Evolutionary conservation across 2,888 invertebrate species (phyloP).

Genomic region (Esperia sulphurella): DNA sequence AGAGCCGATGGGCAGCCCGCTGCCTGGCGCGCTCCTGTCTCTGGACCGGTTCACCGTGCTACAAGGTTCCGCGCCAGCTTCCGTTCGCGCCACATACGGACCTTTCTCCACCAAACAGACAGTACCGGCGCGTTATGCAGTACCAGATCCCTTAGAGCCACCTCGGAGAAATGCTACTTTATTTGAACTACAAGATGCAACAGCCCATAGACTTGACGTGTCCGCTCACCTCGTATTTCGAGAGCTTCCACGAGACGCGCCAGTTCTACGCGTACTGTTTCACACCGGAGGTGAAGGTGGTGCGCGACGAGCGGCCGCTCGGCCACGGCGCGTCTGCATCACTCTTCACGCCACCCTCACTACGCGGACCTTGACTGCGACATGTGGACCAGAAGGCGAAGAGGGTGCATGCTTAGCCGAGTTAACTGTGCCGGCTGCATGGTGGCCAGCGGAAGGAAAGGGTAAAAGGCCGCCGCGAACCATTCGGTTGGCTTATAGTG

Average conservation of each 20-base stretch:
- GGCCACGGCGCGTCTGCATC: conserved; percentile 89
- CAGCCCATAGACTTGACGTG: conserved; percentile 90
- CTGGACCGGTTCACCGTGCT: conserved; percentile 94
- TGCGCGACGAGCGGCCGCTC: conserved; percentile 84
- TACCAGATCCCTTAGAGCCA: conserved; percentile 89
- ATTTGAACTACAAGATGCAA: conserved; percentile 79
- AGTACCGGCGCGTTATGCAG: conserved; percentile 92
- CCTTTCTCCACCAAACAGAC: conserved; percentile 97
- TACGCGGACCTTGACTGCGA: conserved; percentile 84
- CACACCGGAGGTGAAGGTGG: conserved; percentile 93
- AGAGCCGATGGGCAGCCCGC: conserved; percentile 65
- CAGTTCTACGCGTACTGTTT: conserved; percentile 94
- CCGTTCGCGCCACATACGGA: conserved; percentile 94
- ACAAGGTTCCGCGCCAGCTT: conserved; percentile 93
- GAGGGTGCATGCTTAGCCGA: conserved; percentile 96
- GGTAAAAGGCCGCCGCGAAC: conserved; percentile 84
- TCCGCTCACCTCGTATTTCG: conserved; percentile 95
- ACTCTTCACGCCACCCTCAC: conserved; percentile 86
- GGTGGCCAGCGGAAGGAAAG: conserved; percentile 90
- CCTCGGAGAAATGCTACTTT: conserved; percentile 80
- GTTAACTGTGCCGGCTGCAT: conserved; percentile 91
- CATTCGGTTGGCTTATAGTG: conserved; percentile 91
- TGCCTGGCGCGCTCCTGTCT: conserved; percentile 86
- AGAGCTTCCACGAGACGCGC: conserved; percentile 92
- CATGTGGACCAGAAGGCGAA: conserved; percentile 95